These are phyloP conservation scores for Oreochromis mossambicus DNA, from an alignment of 2,797 vertebrate species.

Conservation along the genomic window DNA sequence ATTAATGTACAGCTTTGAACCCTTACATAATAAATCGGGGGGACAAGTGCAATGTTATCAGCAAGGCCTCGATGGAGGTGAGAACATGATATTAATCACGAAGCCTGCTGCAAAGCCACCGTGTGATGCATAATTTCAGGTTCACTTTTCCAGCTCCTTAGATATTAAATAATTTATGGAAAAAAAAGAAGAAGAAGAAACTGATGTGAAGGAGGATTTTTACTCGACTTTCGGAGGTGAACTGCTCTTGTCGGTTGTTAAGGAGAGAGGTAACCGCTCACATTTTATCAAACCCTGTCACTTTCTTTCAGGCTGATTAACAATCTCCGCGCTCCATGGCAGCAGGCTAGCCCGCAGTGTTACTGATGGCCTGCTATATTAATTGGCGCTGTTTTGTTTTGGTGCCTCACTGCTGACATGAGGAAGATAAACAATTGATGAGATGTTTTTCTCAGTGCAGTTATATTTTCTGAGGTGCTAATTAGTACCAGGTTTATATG, in stretches of 20 bases:
- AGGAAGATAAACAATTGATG: constrained; percentile 32
- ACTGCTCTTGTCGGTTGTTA: background rate
- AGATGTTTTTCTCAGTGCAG: constrained; percentile 5
- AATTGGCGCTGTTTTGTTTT: constrained; percentile 14
- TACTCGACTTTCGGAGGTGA: background rate
- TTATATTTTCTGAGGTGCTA: constrained; percentile 39
- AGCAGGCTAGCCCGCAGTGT: background rate
- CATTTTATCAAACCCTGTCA: background rate
- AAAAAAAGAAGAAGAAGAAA: background rate
- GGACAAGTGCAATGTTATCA: constrained; percentile 22
- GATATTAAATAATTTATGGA: constrained; percentile 17
- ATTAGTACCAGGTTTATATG: constrained; percentile 18
- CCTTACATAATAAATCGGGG: constrained; percentile 29
- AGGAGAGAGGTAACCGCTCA: background rate
- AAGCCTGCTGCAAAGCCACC: background rate
- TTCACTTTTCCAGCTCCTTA: constrained; percentile 15
- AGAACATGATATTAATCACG: constrained; percentile 33
- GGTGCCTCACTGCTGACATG: background rate
- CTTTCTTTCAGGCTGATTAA: background rate
- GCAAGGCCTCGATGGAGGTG: background rate
- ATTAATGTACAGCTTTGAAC: constrained; percentile 35
- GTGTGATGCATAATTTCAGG: constrained; percentile 27
- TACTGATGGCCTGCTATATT: background rate
- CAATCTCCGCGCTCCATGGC: background rate
- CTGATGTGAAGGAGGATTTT: background rate